Conservation (phyloP, 2,888 invertebrate species). For the Matsumyia berberina region DNA sequence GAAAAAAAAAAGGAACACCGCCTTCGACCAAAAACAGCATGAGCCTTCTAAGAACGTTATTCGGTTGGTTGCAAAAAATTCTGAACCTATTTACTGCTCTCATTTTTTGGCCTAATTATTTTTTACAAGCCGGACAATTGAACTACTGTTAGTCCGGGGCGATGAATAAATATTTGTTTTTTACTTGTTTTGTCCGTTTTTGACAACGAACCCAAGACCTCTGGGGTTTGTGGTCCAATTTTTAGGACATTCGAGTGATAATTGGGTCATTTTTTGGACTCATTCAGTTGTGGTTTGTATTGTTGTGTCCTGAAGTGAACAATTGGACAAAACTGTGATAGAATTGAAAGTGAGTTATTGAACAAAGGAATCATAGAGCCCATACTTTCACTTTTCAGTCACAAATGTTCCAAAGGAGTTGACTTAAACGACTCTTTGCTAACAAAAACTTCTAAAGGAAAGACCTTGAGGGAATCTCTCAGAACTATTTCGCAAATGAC, state of each 20-base stretch:
- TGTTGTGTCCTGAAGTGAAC: conserved; percentile 21
- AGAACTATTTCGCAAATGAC: neutral
- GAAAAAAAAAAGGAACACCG: conserved; percentile 67
- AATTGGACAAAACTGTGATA: neutral
- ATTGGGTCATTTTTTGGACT: conserved; percentile 68
- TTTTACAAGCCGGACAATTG: conserved; percentile 79
- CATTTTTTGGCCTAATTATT: conserved; percentile 83
- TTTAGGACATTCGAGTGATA: conserved; percentile 50
- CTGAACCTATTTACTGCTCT: conserved; percentile 70
- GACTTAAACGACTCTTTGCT: too few species aligned
- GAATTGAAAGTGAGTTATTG: conserved; percentile 6
- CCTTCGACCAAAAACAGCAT: conserved; percentile 49
- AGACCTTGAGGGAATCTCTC: neutral
- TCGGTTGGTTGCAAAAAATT: neutral
- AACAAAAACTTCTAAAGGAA: too few species aligned
- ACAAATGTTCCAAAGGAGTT: too few species aligned
- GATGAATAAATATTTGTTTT: conserved; percentile 66
- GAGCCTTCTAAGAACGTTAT: conserved; percentile 43
- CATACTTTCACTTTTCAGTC: too few species aligned
- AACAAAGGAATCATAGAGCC: too few species aligned
- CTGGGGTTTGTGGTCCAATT: conserved; percentile 50
- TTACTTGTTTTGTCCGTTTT: conserved; percentile 47
- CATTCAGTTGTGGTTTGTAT: conserved; percentile 63
- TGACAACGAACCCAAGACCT: neutral
- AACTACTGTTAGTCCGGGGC: conserved; percentile 18